Evolutionary conservation across 2,888 invertebrate genomes (phyloP), one percentile per base, ranked within the genome.

Genomic region (Leptopterna dolabrata): DNA sequence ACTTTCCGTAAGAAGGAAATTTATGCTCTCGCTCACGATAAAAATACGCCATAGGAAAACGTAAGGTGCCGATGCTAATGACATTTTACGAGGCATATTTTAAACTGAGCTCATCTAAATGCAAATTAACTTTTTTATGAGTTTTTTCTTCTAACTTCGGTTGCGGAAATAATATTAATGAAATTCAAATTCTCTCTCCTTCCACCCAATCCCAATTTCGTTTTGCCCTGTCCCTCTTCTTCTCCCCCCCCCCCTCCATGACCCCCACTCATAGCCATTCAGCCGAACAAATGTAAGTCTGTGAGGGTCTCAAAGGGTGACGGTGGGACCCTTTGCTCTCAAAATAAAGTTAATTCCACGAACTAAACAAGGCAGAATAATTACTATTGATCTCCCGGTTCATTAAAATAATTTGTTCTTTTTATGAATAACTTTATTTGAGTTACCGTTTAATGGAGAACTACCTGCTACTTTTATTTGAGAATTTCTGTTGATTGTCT

Each of bases 101-200:
- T 85, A 16, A 76, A 85, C 73, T 30, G 51, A 36, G 51, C 24
- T 76, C 85, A 85, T 85, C 85, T 85, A 85, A 85, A 85, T 85
- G 85, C 73, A 85, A 85, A 85, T 85, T 76, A 73, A 73, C 83
- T n/a, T 83, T 85, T 85, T 73, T 85, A 85, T 85, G 85, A 85
- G 85, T 85, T 85, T 73, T 73, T 73, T 73, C 85, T 24, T 81
- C 45, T n/a, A 85, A 73, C 85, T 85, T 76, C 47, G 36, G 85
- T 73, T 45, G 47, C 76, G 73, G 73, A 47, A 85, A 73, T 85
- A 36, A 85, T 85, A 85, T 85, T 85, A 85, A 85, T 73, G 85
- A 85, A 85, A 85, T 71, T 85, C 85, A 73, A 55, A 85, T 85
- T 85, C 45, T 81, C 16, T 16, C 16, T 51, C 24, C 14, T 55